Evolutionary conservation across 37 sponge, comb jelly and placozoan genomes (phyloP).

Genomic region (Diacarnus erythraeanus): DNA sequence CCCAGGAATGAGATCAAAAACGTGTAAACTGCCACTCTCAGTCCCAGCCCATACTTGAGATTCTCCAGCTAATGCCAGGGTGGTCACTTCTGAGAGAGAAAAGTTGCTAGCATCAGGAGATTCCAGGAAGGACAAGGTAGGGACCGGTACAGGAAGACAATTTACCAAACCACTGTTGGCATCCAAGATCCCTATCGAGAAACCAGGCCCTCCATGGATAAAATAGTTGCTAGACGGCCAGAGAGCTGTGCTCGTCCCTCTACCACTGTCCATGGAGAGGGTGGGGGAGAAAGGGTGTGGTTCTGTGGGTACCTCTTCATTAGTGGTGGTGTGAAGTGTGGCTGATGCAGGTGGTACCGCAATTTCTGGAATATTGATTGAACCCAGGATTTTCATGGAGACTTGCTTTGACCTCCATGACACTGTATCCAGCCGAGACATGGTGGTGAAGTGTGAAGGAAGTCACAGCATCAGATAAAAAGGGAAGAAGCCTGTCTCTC

Average conservation of each 20-base stretch:
- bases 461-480: too few relatives aligned
- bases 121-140: not conserved
- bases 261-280: constrained; percentile 16
- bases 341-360: not conserved
- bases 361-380: constrained; percentile 25
- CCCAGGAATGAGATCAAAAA: constrained; percentile 42
- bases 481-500: too few relatives aligned
- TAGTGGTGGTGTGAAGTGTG: not conserved
- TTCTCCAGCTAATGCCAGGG: constrained; percentile 34
- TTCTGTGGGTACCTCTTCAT: not conserved
- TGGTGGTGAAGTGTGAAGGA: too few relatives aligned
- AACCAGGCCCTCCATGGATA: constrained; percentile 56
- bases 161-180: constrained; percentile 17
- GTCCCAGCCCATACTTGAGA: constrained; percentile 67
- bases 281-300: constrained; percentile 18
- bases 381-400: constrained; percentile 14
- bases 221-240: constrained; percentile 32
- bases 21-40: constrained; percentile 52
- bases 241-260: not conserved
- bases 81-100: constrained; percentile 20
- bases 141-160: constrained; percentile 48
- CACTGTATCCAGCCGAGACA: constrained; percentile 27
- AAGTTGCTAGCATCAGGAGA: constrained; percentile 1
- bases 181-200: constrained; percentile 44
- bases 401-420: not conserved